These are phyloP conservation scores for Phalacrocorax brasilianus DNA, from an alignment of 2,113 vertebrate species.

Conservation along the genomic window DNA sequence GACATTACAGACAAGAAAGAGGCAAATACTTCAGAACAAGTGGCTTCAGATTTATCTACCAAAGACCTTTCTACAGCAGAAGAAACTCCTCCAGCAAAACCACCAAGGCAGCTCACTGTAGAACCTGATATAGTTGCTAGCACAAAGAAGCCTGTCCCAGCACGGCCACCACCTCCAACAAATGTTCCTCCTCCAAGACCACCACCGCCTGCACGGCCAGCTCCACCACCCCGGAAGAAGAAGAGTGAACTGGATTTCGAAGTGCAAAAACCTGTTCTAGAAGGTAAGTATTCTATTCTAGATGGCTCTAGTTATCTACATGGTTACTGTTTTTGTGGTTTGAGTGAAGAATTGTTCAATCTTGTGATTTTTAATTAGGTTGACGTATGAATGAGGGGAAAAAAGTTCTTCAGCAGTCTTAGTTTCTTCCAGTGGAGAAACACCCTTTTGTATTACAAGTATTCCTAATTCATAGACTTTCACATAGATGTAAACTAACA, in stretches of 20 bases:
- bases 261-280: constrained; percentile 80
- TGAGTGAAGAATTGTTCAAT: not conserved
- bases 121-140: constrained; percentile 98
- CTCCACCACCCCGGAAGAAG: constrained; percentile 87
- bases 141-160: constrained; percentile 92
- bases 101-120: constrained; percentile 86
- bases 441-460: not conserved
- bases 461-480: not conserved
- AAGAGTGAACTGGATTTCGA: constrained; percentile 84
- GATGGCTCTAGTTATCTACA: not conserved
- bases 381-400: not conserved
- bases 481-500: not conserved
- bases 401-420: not conserved
- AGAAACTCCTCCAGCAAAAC: constrained; percentile 83
- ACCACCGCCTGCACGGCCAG: constrained; percentile 88
- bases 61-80: constrained; percentile 71
- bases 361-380: not conserved
- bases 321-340: not conserved
- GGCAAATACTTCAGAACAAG: constrained; percentile 77
- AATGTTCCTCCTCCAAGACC: constrained; percentile 88
- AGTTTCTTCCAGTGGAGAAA: not conserved
- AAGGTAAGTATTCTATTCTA: constrained; percentile 77
- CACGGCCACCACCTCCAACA: constrained; percentile 86
- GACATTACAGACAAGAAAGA: constrained; percentile 65
- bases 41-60: constrained; percentile 59